These are phyloP conservation scores for Rhinolophus sinicus DNA, from an alignment of 2,113 vertebrate species.

Conservation along the genomic window DNA sequence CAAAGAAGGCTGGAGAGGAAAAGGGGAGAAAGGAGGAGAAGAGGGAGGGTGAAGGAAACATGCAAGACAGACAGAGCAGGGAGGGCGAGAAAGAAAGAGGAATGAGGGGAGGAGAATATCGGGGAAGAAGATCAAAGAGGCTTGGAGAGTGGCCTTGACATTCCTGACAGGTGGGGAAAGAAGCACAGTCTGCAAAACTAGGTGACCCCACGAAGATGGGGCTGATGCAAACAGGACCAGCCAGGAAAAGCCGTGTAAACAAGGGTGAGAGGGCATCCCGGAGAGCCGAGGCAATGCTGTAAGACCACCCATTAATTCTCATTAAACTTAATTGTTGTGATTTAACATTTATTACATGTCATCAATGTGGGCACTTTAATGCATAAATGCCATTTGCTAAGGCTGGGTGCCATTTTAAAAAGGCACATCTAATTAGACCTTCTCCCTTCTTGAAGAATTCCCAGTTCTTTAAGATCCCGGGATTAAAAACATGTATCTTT, in stretches of 20 bases:
- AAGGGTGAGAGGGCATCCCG: background rate
- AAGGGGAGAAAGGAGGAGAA: background rate
- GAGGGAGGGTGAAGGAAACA: background rate
- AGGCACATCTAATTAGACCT: constrained; percentile 1
- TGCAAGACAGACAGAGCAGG: background rate
- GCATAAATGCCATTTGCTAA: constrained; percentile 42
- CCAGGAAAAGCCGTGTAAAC: background rate
- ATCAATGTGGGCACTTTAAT: background rate
- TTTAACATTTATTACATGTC: constrained; percentile 43
- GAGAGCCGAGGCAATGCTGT: background rate
- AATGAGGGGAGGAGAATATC: too few species aligned
- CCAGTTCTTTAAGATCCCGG: constrained; percentile 18
- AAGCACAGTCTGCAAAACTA: background rate
- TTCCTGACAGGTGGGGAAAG: background rate
- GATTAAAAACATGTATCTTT: background rate
- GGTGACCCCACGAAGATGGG: background rate
- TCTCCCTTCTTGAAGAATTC: background rate
- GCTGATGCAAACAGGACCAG: background rate
- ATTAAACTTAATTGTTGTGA: constrained; percentile 44
- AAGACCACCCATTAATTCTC: constrained; percentile 30
- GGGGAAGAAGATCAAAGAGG: background rate
- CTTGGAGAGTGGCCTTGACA: background rate
- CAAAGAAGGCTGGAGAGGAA: background rate
- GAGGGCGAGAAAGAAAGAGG: background rate
- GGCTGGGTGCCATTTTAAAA: background rate